Evolutionary conservation across 2,797 vertebrate species (phyloP).

Genomic region (Sebastes hubbsi): DNA sequence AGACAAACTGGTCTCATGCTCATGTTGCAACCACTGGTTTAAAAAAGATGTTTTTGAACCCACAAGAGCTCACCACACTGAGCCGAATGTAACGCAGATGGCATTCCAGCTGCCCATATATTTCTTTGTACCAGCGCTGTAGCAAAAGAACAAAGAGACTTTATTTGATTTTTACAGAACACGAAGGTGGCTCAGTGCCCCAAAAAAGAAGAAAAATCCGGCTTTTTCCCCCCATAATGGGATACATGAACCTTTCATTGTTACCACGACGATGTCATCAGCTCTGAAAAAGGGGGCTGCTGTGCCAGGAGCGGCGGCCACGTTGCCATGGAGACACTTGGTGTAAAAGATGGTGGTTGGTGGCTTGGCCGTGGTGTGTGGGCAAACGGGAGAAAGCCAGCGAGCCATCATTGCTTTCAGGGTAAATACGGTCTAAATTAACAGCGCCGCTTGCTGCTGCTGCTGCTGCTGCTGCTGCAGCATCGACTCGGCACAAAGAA

Average conservation of each 20-base stretch:
- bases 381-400: conserved; percentile 43
- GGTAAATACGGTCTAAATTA: conserved; percentile 58
- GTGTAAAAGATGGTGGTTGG: conserved; percentile 65
- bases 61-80: not conserved
- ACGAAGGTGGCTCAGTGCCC: conserved; percentile 14
- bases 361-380: conserved; percentile 58
- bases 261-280: conserved; percentile 71
- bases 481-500: conserved; percentile 1
- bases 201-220: not conserved
- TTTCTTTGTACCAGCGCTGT: not conserved
- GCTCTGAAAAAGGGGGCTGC: conserved; percentile 38
- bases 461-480: not conserved
- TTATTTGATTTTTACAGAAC: not conserved
- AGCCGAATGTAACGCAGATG: conserved; percentile 23
- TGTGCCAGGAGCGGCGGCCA: conserved; percentile 54
- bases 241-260: conserved; percentile 60
- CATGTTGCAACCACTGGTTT: not conserved
- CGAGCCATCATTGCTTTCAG: conserved; percentile 50
- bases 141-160: not conserved
- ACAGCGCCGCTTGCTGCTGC: not conserved
- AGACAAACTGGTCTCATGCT: not conserved
- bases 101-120: not conserved
- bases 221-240: conserved; percentile 11
- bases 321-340: conserved; percentile 67
- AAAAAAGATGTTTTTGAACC: not conserved